Evolutionary conservation across 2,888 invertebrate species (phyloP).

Genomic region (Mesoligia furuncula): DNA sequence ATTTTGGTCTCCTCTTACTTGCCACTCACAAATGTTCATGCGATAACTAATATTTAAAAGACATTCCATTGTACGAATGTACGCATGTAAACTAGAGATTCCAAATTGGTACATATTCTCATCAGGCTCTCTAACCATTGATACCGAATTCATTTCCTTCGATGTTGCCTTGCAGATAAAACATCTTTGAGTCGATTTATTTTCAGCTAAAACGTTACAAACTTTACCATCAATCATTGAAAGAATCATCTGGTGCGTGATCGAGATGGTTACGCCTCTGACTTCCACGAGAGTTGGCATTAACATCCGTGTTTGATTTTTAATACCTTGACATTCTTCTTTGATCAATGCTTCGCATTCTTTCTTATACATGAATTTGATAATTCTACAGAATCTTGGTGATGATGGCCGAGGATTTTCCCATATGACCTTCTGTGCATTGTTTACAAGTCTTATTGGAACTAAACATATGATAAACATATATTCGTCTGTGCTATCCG

Average conservation of each 20-base stretch:
- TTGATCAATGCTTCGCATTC: constrained; percentile 5
- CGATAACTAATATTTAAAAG: constrained; percentile 2
- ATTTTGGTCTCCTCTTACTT: no score
- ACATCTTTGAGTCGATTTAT: constrained; percentile 3
- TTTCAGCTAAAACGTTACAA: constrained; percentile 8
- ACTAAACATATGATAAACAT: constrained; percentile 11
- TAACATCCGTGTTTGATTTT: not conserved
- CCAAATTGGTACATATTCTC: not conserved
- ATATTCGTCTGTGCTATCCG: constrained; percentile 21
- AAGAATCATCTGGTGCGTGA: not conserved
- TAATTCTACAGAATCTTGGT: constrained; percentile 16
- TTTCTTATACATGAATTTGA: constrained; percentile 11
- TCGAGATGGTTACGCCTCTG: not conserved
- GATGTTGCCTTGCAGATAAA: constrained; percentile 10
- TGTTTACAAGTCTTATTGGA: constrained; percentile 14
- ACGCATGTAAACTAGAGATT: constrained; percentile 4
- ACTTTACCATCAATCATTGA: constrained; percentile 13
- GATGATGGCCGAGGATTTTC: not conserved
- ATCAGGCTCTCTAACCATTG: not conserved
- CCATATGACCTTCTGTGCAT: constrained; percentile 13
- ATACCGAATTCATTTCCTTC: not conserved
- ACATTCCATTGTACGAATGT: not conserved
- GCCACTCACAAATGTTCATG: no score
- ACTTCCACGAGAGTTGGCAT: not conserved
- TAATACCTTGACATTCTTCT: constrained; percentile 6